Conservation (phyloP, 2,888 invertebrate genomes). For the Drosophila tripunctata region DNA sequence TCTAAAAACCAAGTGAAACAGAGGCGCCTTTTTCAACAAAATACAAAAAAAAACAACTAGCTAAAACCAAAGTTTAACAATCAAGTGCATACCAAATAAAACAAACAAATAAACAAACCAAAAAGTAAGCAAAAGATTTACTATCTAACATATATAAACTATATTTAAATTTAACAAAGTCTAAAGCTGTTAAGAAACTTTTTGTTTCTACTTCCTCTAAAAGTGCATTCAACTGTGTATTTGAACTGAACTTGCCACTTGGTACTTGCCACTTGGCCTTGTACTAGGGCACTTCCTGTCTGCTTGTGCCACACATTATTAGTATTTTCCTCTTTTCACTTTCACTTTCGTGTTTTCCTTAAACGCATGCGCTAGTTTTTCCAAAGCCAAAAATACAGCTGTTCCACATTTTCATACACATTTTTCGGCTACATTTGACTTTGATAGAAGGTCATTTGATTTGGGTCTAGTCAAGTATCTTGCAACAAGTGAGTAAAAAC, state of each 20-base stretch:
- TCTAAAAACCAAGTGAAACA: constrained; percentile 26
- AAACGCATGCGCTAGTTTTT: constrained; percentile 66
- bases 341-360: constrained; percentile 57
- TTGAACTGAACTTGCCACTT: constrained; percentile 56
- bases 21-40: constrained; percentile 52
- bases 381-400: constrained; percentile 56
- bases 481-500: constrained; percentile 52
- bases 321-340: neutral
- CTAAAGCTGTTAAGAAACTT: no score
- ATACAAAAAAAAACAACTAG: no score
- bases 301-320: constrained; percentile 4
- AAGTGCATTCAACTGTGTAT: constrained; percentile 29
- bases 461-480: neutral
- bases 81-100: constrained; percentile 28
- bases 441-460: constrained; percentile 68
- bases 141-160: neutral
- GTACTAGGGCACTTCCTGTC: constrained; percentile 22
- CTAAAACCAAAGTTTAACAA: constrained; percentile 1
- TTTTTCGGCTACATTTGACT: constrained; percentile 58
- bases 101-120: constrained; percentile 14
- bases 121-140: constrained; percentile 55
- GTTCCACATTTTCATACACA: constrained; percentile 26
- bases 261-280: constrained; percentile 74
- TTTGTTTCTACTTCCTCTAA: neutral
- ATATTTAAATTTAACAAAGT: neutral